Percentiles rank a stretch among this genome's conserved stretches.
Evolutionary conservation across 2,113 vertebrate species (phyloP).

Genomic region (Hyla sarda): DNA sequence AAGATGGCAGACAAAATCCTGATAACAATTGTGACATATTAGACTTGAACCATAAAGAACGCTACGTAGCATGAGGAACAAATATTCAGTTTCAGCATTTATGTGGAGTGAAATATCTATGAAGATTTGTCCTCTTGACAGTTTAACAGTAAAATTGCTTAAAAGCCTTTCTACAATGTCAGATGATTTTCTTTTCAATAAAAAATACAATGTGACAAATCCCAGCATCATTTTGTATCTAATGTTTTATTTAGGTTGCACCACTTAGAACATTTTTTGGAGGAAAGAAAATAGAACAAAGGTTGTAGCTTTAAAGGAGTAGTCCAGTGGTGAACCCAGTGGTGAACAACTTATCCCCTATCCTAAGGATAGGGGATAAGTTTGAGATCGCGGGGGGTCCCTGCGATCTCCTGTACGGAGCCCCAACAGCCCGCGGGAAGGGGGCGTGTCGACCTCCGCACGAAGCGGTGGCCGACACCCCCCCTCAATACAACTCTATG

Average conservation of each 20-base stretch:
- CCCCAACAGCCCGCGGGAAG: too few relatives aligned
- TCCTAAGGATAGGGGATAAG: too few relatives aligned
- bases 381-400: too few relatives aligned
- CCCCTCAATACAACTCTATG: too few relatives aligned
- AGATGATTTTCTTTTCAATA: too few relatives aligned
- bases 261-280: not conserved
- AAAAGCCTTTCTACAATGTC: constrained; percentile 9
- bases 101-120: not conserved
- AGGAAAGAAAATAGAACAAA: too few relatives aligned
- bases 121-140: not conserved
- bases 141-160: not conserved
- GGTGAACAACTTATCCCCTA: too few relatives aligned
- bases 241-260: not conserved
- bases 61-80: not conserved
- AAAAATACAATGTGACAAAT: not conserved
- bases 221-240: not conserved
- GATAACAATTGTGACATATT: not conserved
- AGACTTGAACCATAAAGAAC: not conserved
- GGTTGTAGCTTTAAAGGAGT: too few relatives aligned
- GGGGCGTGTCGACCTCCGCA: too few relatives aligned
- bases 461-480: too few relatives aligned
- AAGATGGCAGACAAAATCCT: not conserved
- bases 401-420: too few relatives aligned
- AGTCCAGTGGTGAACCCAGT: too few relatives aligned
- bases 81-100: not conserved